Conservation (phyloP, 2,797 vertebrate genomes). For the Characodon lateralis region DNA sequence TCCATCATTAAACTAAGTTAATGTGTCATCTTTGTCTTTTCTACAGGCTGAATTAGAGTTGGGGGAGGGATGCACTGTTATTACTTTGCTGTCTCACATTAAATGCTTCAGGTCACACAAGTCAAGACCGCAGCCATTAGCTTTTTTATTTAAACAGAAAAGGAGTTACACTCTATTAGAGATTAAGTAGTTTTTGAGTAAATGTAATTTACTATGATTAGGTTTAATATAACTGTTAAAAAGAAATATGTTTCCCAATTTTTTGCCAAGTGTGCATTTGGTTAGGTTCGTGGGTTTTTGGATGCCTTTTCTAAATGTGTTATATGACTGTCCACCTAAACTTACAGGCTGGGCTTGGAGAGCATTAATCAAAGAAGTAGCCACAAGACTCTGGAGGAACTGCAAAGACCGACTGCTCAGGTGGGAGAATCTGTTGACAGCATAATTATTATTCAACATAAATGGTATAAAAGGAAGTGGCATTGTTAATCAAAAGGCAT, state of each 20-base stretch:
- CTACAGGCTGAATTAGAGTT: slow-evolving; percentile 18
- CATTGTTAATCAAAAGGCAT: background rate
- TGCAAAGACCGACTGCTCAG: no score
- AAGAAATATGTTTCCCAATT: background rate
- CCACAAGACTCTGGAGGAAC: no score
- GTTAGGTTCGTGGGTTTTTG: background rate
- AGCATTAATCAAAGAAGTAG: no score
- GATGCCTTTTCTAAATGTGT: no score
- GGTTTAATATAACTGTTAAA: no score
- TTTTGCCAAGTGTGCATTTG: background rate
- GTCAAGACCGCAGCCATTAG: background rate
- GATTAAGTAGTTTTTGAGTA: background rate
- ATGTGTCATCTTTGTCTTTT: slow-evolving; percentile 55
- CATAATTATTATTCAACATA: background rate
- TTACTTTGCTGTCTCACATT: slow-evolving; percentile 65
- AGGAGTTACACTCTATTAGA: background rate
- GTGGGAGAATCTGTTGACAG: no score
- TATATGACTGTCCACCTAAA: no score
- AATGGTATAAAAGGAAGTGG: background rate
- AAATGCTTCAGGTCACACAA: slow-evolving; percentile 39
- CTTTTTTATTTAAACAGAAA: background rate
- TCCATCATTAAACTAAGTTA: slow-evolving; percentile 59
- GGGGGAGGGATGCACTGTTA: slow-evolving; percentile 38
- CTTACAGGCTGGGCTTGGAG: no score
- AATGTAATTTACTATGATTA: background rate